Conservation (phyloP, 2,113 vertebrate species). For the Myiagra hebetior region DNA sequence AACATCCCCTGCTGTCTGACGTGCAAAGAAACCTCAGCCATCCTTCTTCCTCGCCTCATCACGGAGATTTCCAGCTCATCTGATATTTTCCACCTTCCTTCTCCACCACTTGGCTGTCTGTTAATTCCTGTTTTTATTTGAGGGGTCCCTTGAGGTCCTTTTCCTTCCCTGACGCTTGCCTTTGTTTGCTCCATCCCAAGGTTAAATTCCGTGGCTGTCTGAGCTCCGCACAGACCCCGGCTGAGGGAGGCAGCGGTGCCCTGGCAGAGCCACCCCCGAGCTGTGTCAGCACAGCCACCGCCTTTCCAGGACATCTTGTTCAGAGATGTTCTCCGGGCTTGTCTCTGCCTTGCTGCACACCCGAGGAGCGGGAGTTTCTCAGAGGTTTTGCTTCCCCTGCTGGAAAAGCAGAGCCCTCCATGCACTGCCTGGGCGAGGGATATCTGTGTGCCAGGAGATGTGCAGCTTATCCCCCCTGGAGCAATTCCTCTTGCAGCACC, state of each 20-base stretch:
- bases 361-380: rapidly evolving
- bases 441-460: not conserved
- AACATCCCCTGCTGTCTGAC: not conserved
- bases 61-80: not conserved
- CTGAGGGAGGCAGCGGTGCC: not conserved
- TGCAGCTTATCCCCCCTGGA: not conserved
- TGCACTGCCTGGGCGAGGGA: not conserved
- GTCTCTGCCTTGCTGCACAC: not conserved
- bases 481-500: not conserved
- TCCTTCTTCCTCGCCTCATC: not conserved
- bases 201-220: not conserved
- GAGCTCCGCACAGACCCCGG: not conserved
- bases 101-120: not conserved
- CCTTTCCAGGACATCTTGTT: not conserved
- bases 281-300: not conserved
- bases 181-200: not conserved
- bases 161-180: not conserved
- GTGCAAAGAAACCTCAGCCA: not conserved
- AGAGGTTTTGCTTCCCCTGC: not conserved
- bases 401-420: not conserved
- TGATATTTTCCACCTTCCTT: not conserved
- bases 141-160: not conserved
- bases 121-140: not conserved
- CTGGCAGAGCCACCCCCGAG: not conserved
- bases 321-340: not conserved